These are phyloP conservation scores for Phataginus tricuspis DNA, from an alignment of 2,797 vertebrate species.

Conservation along the genomic window DNA sequence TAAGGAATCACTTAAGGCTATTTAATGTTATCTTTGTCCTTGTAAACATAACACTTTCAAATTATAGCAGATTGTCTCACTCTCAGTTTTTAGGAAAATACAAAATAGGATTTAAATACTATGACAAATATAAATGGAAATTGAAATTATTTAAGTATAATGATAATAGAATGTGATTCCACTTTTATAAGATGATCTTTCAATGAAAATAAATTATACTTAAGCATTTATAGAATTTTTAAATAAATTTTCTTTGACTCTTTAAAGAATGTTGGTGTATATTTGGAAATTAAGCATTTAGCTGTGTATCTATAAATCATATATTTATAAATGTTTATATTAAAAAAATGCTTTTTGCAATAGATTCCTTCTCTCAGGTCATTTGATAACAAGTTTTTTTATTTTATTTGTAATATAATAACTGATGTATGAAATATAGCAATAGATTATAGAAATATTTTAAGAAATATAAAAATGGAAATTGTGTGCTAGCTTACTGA, in stretches of 20 bases:
- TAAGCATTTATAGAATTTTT: background rate
- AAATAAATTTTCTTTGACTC: background rate
- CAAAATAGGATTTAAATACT: background rate
- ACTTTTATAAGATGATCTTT: background rate
- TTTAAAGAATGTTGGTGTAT: background rate
- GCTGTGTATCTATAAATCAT: background rate
- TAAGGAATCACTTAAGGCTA: background rate
- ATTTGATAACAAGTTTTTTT: slow-evolving; percentile 61
- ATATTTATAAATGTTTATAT: background rate
- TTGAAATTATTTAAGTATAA: background rate
- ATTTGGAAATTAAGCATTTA: background rate
- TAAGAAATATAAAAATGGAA: background rate
- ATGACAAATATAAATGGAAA: background rate
- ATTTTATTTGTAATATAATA: slow-evolving; percentile 30
- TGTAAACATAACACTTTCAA: background rate
- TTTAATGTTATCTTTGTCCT: background rate
- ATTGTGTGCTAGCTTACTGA: background rate
- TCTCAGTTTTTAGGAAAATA: background rate
- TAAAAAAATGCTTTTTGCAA: slow-evolving; percentile 50
- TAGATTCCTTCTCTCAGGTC: slow-evolving; percentile 55
- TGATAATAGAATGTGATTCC: background rate
- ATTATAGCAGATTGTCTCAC: background rate
- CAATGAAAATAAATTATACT: background rate
- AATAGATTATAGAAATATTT: slow-evolving; percentile 65
- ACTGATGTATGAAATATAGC: slow-evolving; percentile 30